phyloP scores from a whole-genome alignment of 2,113 vertebrate genomes.

The Festucalex cinctus region DNA sequence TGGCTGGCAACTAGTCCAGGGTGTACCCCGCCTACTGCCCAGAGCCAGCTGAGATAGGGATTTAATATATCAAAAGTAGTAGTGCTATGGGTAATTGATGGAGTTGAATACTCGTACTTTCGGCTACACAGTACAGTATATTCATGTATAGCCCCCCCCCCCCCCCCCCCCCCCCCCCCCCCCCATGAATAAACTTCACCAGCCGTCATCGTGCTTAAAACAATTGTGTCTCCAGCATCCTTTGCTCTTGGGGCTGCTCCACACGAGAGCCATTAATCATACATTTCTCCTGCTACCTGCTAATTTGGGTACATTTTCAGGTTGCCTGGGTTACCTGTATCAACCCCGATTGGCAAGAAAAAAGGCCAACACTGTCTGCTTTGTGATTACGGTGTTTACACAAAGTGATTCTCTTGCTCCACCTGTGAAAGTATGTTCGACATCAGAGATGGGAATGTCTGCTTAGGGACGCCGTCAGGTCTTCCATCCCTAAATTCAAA shows the following conservation, averaged over 20 bases:
- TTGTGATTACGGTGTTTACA: conserved; percentile 22
- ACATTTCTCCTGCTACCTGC: conserved; percentile 25
- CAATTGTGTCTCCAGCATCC: conserved; percentile 19
- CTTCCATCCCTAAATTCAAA: conserved; percentile 24
- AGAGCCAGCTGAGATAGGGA: too few relatives aligned
- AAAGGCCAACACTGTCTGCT: conserved; percentile 75
- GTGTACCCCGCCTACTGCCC: too few relatives aligned
- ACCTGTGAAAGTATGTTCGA: conserved; percentile 10
- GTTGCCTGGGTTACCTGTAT: conserved; percentile 57
- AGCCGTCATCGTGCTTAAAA: background rate
- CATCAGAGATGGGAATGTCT: conserved; percentile 18
- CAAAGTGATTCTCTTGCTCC: conserved; percentile 18
- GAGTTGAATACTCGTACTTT: too few relatives aligned
- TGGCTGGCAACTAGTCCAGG: too few relatives aligned
- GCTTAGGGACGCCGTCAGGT: conserved; percentile 42
- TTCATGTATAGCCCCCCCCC: background rate
- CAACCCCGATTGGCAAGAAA: conserved; percentile 36
- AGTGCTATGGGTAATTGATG: too few relatives aligned
- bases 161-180: conserved; percentile 2
- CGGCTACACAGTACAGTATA: too few relatives aligned
- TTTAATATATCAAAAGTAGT: too few relatives aligned
- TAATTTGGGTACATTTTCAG: conserved; percentile 60
- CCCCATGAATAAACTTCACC: too few relatives aligned
- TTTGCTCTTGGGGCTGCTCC: conserved; percentile 46
- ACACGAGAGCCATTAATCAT: conserved; percentile 67